A percentile compares a stretch with the other conserved stretches of the same genome.
Evolutionary conservation across 2,888 invertebrate genomes (phyloP).

Genomic region (Julus scandinavius): DNA sequence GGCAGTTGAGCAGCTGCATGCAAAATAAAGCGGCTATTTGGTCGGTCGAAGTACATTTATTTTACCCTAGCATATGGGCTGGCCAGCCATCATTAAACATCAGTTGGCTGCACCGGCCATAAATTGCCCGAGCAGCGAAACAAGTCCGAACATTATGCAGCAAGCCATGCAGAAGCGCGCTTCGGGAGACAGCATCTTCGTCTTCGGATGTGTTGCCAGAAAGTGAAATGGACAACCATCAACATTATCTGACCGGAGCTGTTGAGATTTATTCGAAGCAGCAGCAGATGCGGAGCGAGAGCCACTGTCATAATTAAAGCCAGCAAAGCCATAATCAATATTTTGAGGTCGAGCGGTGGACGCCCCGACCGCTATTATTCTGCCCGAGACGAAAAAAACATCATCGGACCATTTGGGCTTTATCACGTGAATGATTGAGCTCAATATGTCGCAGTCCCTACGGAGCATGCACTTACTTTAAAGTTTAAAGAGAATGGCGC

Average conservation of each 20-base stretch:
- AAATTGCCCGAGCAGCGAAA: background rate
- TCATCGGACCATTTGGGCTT: no score
- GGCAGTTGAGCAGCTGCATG: no score
- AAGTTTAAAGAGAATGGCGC: no score
- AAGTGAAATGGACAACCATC: background rate
- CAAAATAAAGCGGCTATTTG: no score
- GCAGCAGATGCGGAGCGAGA: background rate
- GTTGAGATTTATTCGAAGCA: slow-evolving; percentile 11
- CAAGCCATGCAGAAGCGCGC: background rate
- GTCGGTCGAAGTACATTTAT: no score
- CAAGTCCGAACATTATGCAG: background rate
- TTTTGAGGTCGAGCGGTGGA: background rate
- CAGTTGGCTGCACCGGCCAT: background rate
- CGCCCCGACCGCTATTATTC: background rate
- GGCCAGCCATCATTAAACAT: background rate
- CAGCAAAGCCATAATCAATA: slow-evolving; percentile 40
- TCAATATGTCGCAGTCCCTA: no score
- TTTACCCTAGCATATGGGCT: no score
- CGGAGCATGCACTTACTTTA: no score
- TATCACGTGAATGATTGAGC: no score
- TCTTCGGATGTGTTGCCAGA: background rate
- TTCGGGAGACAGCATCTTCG: slow-evolving; percentile 2
- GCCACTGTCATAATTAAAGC: slow-evolving; percentile 6
- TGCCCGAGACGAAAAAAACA: no score
- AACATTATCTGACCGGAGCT: background rate